These are phyloP conservation scores for Poecilia wingei DNA, from an alignment of 2,797 vertebrate genomes.

Conservation along the genomic window DNA sequence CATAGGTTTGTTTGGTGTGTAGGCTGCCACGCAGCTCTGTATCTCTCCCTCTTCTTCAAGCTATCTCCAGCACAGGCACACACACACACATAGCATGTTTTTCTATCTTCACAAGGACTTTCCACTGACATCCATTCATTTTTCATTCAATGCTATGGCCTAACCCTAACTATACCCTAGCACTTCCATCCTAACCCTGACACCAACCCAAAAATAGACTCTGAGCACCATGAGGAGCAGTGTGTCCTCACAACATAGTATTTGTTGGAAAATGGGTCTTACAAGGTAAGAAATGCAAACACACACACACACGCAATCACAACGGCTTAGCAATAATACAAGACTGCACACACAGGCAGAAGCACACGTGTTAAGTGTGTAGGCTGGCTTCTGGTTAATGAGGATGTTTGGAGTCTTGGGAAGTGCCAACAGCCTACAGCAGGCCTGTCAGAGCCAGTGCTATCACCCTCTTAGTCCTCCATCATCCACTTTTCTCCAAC, in stretches of 20 bases:
- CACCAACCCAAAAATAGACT: not conserved
- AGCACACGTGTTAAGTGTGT: conserved; percentile 68
- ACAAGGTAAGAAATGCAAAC: not conserved
- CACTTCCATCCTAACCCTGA: not conserved
- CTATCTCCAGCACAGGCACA: conserved; percentile 36
- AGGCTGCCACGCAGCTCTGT: conserved; percentile 74
- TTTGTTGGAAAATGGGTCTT: not conserved
- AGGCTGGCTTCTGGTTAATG: conserved; percentile 73
- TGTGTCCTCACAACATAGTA: not conserved
- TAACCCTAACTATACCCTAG: not conserved
- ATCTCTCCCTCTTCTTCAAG: conserved; percentile 39
- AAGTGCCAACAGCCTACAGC: conserved; percentile 67
- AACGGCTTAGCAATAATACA: conserved; percentile 63
- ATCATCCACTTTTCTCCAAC: conserved; percentile 46
- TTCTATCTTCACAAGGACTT: conserved; percentile 18
- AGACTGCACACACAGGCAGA: conserved; percentile 40
- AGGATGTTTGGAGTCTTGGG: conserved; percentile 71
- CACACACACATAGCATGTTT: conserved; percentile 18
- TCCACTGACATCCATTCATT: not conserved
- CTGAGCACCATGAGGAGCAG: not conserved
- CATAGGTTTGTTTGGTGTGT: conserved; percentile 82
- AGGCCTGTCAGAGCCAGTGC: conserved; percentile 58
- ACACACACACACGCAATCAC: conserved; percentile 18
- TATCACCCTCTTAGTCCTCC: conserved; percentile 62
- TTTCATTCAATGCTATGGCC: not conserved